A percentile compares a stretch with the other conserved stretches of the same genome.
Conservation (phyloP, 2,113 vertebrate genomes). For the Hypocryptadius cinnamomeus region DNA sequence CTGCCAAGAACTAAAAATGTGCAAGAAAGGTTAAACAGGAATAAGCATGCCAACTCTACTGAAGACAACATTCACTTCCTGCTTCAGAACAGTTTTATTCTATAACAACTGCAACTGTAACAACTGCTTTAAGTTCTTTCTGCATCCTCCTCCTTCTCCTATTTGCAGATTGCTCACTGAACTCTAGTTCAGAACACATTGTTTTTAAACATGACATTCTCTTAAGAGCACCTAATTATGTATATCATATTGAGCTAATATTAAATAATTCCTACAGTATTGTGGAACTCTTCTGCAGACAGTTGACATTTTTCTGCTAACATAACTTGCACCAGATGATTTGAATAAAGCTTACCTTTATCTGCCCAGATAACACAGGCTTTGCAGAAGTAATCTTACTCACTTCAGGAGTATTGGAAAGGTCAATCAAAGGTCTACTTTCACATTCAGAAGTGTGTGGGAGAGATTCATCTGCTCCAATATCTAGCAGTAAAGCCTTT, state of each 20-base stretch:
- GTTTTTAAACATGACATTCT: background rate
- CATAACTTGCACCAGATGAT: background rate
- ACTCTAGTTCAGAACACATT: background rate
- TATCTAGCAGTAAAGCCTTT: conserved; percentile 62
- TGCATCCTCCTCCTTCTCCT: background rate
- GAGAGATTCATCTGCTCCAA: background rate
- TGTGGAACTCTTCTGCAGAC: background rate
- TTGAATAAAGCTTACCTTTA: conserved; percentile 60
- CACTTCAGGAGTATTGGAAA: conserved; percentile 69
- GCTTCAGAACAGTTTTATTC: background rate
- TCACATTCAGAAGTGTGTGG: background rate
- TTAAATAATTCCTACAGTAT: background rate
- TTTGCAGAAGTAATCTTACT: conserved; percentile 4
- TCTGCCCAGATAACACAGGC: conserved; percentile 23
- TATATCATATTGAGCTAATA: background rate
- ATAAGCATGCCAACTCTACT: background rate
- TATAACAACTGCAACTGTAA: background rate
- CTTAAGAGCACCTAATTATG: background rate
- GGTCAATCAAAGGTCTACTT: conserved; percentile 66
- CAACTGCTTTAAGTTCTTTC: background rate
- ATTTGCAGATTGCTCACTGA: background rate
- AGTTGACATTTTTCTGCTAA: background rate
- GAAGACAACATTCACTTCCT: background rate
- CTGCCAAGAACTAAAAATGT: background rate
- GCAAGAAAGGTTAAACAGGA: background rate